Evolutionary conservation across 2,113 vertebrate genomes (phyloP), one percentile per base, ranked within the genome.

Genomic region (Rhynchomys soricoides): DNA sequence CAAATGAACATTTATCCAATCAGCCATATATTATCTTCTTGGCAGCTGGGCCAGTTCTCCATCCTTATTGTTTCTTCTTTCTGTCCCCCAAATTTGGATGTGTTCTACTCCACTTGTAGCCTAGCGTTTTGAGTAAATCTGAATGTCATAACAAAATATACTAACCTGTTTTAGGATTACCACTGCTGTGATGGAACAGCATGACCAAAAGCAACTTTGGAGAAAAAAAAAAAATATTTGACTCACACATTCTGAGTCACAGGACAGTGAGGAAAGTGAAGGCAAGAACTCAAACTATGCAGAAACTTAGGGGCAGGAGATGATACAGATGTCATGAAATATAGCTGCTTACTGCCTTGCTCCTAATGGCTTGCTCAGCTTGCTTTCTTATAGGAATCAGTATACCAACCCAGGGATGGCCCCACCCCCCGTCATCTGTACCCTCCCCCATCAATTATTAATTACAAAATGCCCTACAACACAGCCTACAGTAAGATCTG

Each of bases 351-450:
- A 15, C 21, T 59, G 5, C 37, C 19, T 24, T 81, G 34, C 52
- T 40, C 37, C 21, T 40, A 57, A 57, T 78, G 75, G 29, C 79
- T 82, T 82, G 37, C 11, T 40, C 37, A 59, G 37, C 50, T 3
- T 59, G n/a, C 11, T 83, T 59, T 83, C 57, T 62, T 83, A 10
- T 4, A 83, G 57, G 64, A 62, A 7, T 13, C n/a, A 62, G 24
- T 40, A 29, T 11, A 59, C 7, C 12, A 43, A 17, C 13, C 13
- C 2, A 62, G 15, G 3, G 4, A 0, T 43, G 1, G 3, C 3
- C 37, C n/a, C 3, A 26, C 7, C 1, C 37, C 15, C 22, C 12
- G 9, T 82, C 6, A 10, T 13, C 24, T 24, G 7, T 24, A 12
- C 22, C 7, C n/a, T 43, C 3, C 0, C 6, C 15, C n/a, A 83